Percentiles rank a stretch among this genome's conserved stretches.
Evolutionary conservation across 2,113 vertebrate genomes (phyloP).

Genomic region (Tragelaphus imberbis): DNA sequence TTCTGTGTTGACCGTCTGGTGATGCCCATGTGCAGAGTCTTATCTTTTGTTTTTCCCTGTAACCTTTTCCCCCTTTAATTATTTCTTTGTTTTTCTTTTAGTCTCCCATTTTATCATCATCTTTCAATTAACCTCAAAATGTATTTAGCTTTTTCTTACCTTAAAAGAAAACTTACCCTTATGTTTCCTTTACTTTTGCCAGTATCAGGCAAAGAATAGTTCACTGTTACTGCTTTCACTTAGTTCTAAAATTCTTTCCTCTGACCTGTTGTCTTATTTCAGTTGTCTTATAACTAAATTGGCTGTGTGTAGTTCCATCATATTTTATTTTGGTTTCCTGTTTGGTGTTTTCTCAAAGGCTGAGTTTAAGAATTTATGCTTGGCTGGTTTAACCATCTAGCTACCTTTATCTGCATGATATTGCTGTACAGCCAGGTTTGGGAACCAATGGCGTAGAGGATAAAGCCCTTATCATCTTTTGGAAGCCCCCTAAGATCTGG

Average conservation of each 20-base stretch:
- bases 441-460: not conserved
- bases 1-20: rapidly evolving
- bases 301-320: not conserved
- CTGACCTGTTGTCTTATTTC: not conserved
- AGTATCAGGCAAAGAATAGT: not conserved
- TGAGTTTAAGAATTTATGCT: not conserved
- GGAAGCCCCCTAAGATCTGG: not conserved
- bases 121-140: not conserved
- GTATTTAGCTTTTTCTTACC: not conserved
- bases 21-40: not conserved
- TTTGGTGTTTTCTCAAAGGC: not conserved
- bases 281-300: not conserved
- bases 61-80: not conserved
- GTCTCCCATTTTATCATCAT: not conserved
- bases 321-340: not conserved
- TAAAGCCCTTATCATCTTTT: not conserved
- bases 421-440: not conserved
- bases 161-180: not conserved
- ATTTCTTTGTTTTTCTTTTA: not conserved
- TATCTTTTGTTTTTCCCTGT: not conserved
- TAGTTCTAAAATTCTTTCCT: not conserved
- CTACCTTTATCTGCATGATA: not conserved
- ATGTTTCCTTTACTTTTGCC: not conserved
- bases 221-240: not conserved
- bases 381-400: not conserved